Conservation (phyloP, 2,888 invertebrate genomes). For the Chloroclystis v-ata region DNA sequence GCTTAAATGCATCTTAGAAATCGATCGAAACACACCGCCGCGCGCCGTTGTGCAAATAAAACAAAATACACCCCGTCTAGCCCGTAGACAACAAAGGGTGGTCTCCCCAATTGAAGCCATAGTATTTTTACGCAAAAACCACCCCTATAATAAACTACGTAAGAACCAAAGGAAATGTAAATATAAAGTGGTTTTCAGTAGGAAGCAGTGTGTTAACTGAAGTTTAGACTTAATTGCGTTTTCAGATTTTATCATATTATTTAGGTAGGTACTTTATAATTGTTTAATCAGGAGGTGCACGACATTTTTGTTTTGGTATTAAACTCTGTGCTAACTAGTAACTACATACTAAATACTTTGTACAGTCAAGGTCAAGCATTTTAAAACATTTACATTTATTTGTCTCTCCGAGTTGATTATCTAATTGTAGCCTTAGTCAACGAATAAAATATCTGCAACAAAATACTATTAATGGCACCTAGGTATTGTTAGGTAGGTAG, state of each 20-base stretch:
- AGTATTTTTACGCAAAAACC: slow-evolving; percentile 26
- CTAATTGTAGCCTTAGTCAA: too few relatives aligned
- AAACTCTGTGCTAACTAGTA: too few relatives aligned
- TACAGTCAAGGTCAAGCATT: too few relatives aligned
- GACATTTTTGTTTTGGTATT: too few relatives aligned
- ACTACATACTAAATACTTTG: too few relatives aligned
- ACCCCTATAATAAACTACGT: slow-evolving; percentile 18
- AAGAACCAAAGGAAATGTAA: slow-evolving; percentile 29
- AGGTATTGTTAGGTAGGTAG: too few relatives aligned
- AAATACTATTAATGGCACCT: too few relatives aligned
- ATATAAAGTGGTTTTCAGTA: slow-evolving; percentile 30
- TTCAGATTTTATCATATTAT: slow-evolving; percentile 54
- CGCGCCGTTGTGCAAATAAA: slow-evolving; percentile 56
- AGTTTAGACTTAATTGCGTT: slow-evolving; percentile 69
- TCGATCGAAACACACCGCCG: slow-evolving; percentile 45
- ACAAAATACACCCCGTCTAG: slow-evolving; percentile 68
- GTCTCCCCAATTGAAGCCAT: slow-evolving; percentile 41
- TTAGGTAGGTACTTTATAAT: too few relatives aligned
- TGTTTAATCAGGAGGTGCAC: too few relatives aligned
- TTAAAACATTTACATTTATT: too few relatives aligned
- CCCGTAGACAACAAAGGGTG: slow-evolving; percentile 73
- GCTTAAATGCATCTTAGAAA: slow-evolving; percentile 25
- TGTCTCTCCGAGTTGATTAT: too few relatives aligned
- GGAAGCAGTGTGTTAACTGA: slow-evolving; percentile 69
- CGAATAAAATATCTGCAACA: too few relatives aligned